Conservation (phyloP, 2,888 invertebrate species). For the Ormyrus pomaceus region DNA sequence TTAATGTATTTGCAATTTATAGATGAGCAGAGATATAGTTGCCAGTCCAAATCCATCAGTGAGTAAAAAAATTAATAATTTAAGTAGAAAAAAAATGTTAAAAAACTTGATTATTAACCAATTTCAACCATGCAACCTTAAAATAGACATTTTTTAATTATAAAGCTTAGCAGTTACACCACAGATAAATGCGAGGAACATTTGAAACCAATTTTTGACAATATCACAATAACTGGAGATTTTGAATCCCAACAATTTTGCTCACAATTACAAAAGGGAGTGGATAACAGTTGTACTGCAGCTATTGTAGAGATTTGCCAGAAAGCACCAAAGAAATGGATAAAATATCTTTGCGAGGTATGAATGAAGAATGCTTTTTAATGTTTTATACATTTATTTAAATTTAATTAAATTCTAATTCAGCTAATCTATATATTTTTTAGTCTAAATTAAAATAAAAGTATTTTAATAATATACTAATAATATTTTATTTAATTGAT, state of each 20-base stretch:
- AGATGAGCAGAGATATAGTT: background rate
- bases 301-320: background rate
- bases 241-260: constrained; percentile 1
- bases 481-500: no score
- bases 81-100: background rate
- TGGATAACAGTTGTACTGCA: background rate
- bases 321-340: background rate
- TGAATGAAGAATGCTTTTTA: background rate
- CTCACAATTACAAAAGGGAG: background rate
- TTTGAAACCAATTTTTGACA: background rate
- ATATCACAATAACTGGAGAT: background rate
- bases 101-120: background rate
- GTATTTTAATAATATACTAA: background rate
- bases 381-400: no score
- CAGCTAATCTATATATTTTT: no score
- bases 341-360: background rate
- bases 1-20: background rate
- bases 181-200: background rate
- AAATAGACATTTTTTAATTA: background rate
- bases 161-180: background rate
- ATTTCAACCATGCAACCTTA: background rate
- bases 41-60: background rate
- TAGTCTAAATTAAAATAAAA: background rate
- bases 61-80: background rate
- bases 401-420: no score